Base-by-base conservation (phyloP, 2,113 vertebrate genomes). In the Stercorarius parasiticus region DNA sequence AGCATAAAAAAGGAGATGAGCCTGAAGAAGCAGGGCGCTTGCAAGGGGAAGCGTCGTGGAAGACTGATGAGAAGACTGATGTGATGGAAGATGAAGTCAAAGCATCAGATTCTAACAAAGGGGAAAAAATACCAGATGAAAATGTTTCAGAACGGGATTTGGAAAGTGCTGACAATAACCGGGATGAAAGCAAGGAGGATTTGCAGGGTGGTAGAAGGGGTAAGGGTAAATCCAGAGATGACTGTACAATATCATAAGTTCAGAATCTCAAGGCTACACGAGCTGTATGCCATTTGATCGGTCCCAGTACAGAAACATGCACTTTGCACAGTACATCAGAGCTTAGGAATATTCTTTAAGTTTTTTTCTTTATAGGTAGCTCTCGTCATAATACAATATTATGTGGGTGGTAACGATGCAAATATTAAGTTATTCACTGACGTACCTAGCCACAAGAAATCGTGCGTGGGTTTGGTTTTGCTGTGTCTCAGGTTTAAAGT, bases 221-320 rank as follows among this genome's bases (percentile, higher is more conserved):
- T 55, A 99, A 98, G 95, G 98, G 98, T 23, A 99, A 97, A 94
- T 97, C 96, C 88, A 99, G 98, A 95, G 99, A 99, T 49, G 99
- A 99, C 7, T 99, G 99, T 81, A 97, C 98, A 47, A 70, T 99
- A 98, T 99, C 99, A 0, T 99, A 87, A 98, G 52, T 5, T 13
- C 25, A 38, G 16, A 88, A 45, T 82, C 74, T 52, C 25, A 40
- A 66, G 36, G 2, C 62, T 40, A 21, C 30, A 6, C 0, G 2
- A 76, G n/a, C 26, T 59, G 58, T 13, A 8, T 21, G 73, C 64
- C 59, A 11, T 67, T 53, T 55, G 67, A 50, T 64, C 67, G 34
- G 53, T 32, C 71, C 40, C 70, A 55, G 49, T 29, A 73, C 8
- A 82, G 55, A 95, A 87, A 55, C 56, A 23, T 26, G 88, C 82